Percentiles rank a stretch among this genome's conserved stretches.
These are phyloP conservation scores for Psittacula echo DNA, from an alignment of 2,797 vertebrate genomes.

Conservation along the genomic window DNA sequence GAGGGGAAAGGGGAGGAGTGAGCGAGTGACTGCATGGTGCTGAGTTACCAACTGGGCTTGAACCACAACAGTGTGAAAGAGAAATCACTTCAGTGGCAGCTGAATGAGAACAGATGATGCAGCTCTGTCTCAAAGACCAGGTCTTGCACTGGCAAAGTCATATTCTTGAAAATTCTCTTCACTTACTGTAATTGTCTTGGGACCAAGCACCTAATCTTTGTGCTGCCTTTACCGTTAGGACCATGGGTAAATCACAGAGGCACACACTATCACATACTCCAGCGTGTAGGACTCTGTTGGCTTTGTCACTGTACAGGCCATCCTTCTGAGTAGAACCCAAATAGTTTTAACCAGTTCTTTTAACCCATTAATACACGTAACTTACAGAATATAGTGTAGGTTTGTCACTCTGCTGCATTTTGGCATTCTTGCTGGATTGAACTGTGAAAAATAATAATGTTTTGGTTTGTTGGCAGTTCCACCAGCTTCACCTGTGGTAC, in stretches of 20 bases:
- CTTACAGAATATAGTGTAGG: accelerated
- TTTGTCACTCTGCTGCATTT: background rate
- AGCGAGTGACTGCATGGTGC: background rate
- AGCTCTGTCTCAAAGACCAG: background rate
- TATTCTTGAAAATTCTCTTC: background rate
- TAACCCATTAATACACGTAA: background rate
- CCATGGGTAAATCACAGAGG: accelerated
- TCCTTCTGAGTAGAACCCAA: background rate
- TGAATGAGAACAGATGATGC: accelerated
- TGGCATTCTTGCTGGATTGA: background rate
- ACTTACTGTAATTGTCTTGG: accelerated
- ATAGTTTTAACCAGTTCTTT: background rate
- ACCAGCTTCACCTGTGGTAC: constrained; percentile 38
- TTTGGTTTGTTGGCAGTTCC: constrained; percentile 59
- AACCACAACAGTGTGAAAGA: background rate
- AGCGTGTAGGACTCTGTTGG: background rate
- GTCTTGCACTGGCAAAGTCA: background rate
- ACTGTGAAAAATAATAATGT: background rate
- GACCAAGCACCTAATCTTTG: accelerated
- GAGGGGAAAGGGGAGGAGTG: background rate
- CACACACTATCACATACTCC: background rate
- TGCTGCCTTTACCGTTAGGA: background rate
- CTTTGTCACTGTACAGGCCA: background rate
- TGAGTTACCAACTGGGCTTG: background rate
- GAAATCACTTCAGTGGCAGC: background rate